Base-by-base conservation (phyloP, 2,888 invertebrate genomes). In the Neoascia interrupta region DNA sequence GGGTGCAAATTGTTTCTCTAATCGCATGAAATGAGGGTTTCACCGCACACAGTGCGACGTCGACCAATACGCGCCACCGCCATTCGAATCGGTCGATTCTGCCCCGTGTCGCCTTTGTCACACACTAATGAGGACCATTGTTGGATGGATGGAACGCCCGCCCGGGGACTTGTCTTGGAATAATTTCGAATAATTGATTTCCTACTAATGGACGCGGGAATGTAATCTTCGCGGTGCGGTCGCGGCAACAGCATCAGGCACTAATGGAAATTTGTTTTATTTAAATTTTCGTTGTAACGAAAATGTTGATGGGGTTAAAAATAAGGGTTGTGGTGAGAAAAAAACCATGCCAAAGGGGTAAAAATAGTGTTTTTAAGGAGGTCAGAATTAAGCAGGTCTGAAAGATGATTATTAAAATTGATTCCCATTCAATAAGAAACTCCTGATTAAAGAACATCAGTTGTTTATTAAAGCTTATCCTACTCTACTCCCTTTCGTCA, bases 211-310 rank as follows among this genome's bases (percentile, higher is more conserved):
- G 73, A 56, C 58, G 51, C 60, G 72, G 64, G 56, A 73, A 73
- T 60, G 60, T 66, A 64, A 66, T 60, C 23, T 66, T 73, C 43
- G 31, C 26, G 37, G 49, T 11, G 39, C 6, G 51, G 36, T 31
- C 13, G 34, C 36, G 11, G 45, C 28, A n/a, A n/a, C n/a, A n/a
- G n/a, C n/a, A n/a, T n/a, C 64, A 31, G 49, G 60, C 73, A 49
- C 60, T 72, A 79, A 73, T 79, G 68, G 73, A 54, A 68, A 79
- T 79, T 73, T 79, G 73, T 79, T 79, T 79, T 79, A 79, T 79
- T 79, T 79, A 79, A 79, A 79, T 79, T 73, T 73, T n/a, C n/a
- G 21, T 47, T 70, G 53, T 26, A 11, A 28, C 21, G n/a, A n/a
- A 70, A 72, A 51, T 53, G 58, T 63, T 63, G 43, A 28, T 31